Conservation (phyloP, 2,888 invertebrate species). For the Leptodirus hochenwartii region DNA sequence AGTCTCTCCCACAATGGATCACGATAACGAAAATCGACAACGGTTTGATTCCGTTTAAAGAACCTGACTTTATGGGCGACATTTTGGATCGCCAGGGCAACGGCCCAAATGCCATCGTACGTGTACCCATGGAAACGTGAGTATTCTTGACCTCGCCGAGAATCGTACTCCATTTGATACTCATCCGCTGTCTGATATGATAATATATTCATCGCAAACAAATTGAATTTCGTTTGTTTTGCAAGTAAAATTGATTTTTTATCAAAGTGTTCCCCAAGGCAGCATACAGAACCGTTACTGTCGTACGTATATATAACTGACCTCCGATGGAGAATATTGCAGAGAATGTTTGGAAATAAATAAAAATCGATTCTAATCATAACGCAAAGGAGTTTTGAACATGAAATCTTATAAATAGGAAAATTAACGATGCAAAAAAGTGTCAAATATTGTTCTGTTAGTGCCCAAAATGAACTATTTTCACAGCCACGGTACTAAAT, state of each 20-base stretch:
- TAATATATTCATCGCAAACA: conserved; percentile 7
- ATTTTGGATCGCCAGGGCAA: conserved; percentile 84
- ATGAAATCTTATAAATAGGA: no score
- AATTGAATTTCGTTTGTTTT: no score
- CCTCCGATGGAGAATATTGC: no score
- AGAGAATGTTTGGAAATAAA: no score
- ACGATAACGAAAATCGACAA: conserved; percentile 67
- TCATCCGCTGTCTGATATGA: conserved; percentile 73
- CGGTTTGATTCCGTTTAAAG: conserved; percentile 54
- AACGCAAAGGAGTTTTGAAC: background rate
- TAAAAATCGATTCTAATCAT: no score
- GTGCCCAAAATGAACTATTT: background rate
- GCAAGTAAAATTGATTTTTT: no score
- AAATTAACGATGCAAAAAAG: no score
- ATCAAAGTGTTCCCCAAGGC: no score
- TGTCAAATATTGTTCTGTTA: background rate
- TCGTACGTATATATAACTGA: no score
- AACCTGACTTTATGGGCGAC: conserved; percentile 59
- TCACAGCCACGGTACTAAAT: background rate
- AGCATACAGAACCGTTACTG: background rate
- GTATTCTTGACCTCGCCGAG: conserved; percentile 62
- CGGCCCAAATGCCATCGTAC: conserved; percentile 97
- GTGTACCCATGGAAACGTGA: conserved; percentile 95
- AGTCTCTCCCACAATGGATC: conserved; percentile 75
- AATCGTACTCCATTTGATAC: conserved; percentile 71